A percentile compares a stretch with the other conserved stretches of the same genome.
Conservation (phyloP, 30 jellyfish, hydroid and myxozoan species). For the Calvadosia cruxmelitensis region DNA sequence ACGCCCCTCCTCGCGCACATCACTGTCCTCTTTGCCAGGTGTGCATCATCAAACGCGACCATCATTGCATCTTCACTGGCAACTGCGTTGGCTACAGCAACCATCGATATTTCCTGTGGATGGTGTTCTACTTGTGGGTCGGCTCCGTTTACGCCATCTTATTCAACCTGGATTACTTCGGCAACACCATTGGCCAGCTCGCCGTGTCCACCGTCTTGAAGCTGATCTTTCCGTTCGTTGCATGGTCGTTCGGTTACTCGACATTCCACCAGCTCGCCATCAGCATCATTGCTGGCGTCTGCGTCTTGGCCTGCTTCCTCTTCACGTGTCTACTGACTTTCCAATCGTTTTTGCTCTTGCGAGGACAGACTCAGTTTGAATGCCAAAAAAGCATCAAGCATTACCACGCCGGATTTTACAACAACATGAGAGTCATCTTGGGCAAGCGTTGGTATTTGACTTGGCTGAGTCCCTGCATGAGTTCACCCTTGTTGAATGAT, state of each 20-base stretch:
- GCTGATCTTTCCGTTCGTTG: constrained; percentile 63
- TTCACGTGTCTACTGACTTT: constrained; percentile 69
- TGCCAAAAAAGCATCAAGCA: constrained; percentile 56
- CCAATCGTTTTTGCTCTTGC: constrained; percentile 63
- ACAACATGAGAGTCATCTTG: constrained; percentile 60
- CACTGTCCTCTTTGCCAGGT: constrained; percentile 84
- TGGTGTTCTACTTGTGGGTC: constrained; percentile 63
- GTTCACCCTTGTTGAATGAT: constrained; percentile 68
- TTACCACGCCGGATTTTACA: constrained; percentile 17
- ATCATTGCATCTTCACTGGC: constrained; percentile 85
- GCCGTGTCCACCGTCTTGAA: constrained; percentile 22
- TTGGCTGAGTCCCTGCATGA: constrained; percentile 28
- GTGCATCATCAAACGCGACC: constrained; percentile 80
- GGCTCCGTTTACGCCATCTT: constrained; percentile 53
- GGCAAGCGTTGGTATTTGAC: constrained; percentile 78
- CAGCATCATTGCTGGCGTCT: constrained; percentile 57
- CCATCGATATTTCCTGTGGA: constrained; percentile 69
- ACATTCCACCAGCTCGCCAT: constrained; percentile 33
- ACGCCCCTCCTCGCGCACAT: constrained; percentile 89
- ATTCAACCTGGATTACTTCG: constrained; percentile 52
- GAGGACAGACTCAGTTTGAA: constrained; percentile 96
- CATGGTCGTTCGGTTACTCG: constrained; percentile 49
- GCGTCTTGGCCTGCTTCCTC: constrained; percentile 55
- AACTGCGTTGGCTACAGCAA: constrained; percentile 72
- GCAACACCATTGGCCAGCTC: constrained; percentile 41